phyloP scores from a whole-genome alignment of 2,113 vertebrate species.

The Microtus ochrogaster region DNA sequence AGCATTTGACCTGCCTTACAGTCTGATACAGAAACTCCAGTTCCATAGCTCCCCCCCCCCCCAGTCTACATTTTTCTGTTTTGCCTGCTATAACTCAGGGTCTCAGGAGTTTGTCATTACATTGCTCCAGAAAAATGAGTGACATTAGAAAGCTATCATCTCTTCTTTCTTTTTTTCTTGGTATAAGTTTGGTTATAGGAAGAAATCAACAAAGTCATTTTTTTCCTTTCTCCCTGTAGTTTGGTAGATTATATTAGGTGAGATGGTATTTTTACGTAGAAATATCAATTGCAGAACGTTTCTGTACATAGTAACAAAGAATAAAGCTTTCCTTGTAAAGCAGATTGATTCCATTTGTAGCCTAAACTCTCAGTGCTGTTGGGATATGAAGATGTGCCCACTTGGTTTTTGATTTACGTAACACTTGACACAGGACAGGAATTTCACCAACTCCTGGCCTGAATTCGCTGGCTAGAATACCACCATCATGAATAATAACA shows the following conservation, averaged over 20 bases:
- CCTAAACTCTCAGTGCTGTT: neutral
- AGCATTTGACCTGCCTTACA: conserved; percentile 64
- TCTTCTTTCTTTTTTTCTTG: neutral
- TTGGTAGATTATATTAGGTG: neutral
- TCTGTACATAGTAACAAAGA: neutral
- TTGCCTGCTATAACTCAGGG: conserved; percentile 18
- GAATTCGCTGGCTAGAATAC: neutral
- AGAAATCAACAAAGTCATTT: conserved; percentile 43
- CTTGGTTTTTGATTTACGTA: neutral
- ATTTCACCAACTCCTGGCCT: neutral
- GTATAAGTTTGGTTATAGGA: conserved; percentile 58
- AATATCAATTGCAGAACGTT: neutral
- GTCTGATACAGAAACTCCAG: conserved; percentile 48
- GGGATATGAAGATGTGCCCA: neutral
- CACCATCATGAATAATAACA: neutral
- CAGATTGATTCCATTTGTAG: neutral
- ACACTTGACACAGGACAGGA: neutral
- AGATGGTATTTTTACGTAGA: neutral
- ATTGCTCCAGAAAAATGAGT: conserved; percentile 73
- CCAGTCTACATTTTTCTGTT: conserved; percentile 53
- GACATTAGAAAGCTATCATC: neutral
- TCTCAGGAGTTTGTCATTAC: conserved; percentile 59
- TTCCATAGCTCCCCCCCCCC: conserved; percentile 64
- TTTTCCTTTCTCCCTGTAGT: neutral
- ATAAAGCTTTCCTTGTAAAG: neutral